Evolutionary conservation across 2,113 vertebrate genomes (phyloP), one percentile per base, ranked within the genome.

Genomic region (Microtus pennsylvanicus): DNA sequence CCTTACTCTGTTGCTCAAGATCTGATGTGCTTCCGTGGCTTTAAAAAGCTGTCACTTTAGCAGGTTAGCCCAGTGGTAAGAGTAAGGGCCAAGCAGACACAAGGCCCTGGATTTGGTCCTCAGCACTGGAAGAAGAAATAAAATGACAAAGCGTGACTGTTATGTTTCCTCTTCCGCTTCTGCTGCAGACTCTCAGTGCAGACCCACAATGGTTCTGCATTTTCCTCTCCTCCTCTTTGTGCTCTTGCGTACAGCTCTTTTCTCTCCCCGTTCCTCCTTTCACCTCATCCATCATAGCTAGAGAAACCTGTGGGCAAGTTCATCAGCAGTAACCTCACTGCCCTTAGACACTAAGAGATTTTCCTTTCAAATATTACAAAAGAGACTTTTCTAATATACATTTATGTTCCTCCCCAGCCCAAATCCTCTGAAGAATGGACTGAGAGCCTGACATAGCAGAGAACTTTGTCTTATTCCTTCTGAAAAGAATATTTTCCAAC

Each of bases 291-390:
- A 33, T 47, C 38, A 52, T 76, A 24, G 63, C n/a, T 80, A 1
- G 76, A 55, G 81, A 92, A 67, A 76, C 42, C 69, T 69, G 45
- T 13, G 35, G 33, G 42, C 86, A 47, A 33, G 76, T 67, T 85
- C 16, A 28, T 87, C 30, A 83, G 33, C 11, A 67, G 1, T 91
- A 75, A 94, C 45, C 63, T 96, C 21, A 61, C 75, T 94, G 89
- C 76, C 86, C 89, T 94, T 94, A 82, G 65, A 81, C 63, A 75
- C 47, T n/a, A 35, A 65, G 14, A 92, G 50, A 61, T 78, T 96
- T 88, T 94, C 47, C 80, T 85, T 81, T 92, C 26, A 76, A 33
- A 83, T 94, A 87, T 80, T 42, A 42, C 28, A 47, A 94, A 63
- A 92, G 85, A 78, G 47, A 95, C 50, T 12, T 93, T 63, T 30